These are phyloP conservation scores for Araneus ventricosus DNA, from an alignment of 1,140 invertebrate species.

Conservation along the genomic window DNA sequence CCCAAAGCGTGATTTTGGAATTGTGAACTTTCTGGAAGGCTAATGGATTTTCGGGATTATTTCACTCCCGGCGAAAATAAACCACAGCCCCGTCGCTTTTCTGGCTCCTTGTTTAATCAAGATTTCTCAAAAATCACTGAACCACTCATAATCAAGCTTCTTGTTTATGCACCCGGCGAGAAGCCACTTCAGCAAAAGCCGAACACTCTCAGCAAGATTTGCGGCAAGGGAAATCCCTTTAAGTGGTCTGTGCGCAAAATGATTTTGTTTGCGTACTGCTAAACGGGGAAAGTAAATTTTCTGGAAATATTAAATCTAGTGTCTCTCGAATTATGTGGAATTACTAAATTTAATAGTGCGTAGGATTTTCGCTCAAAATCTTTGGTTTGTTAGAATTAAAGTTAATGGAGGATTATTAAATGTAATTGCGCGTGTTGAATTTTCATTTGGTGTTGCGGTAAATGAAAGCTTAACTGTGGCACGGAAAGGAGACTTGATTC, in stretches of 20 bases:
- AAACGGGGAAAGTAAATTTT: not conserved
- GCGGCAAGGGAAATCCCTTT: not conserved
- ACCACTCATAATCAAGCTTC: conserved; percentile 14
- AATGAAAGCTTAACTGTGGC: too few species aligned
- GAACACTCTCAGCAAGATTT: not conserved
- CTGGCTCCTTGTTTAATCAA: conserved; percentile 8
- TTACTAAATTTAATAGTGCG: conserved; percentile 22
- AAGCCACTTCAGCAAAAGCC: conserved; percentile 11
- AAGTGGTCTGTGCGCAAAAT: not conserved
- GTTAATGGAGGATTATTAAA: too few species aligned
- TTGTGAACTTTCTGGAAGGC: not conserved
- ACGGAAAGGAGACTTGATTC: too few species aligned
- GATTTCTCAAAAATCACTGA: conserved; percentile 40
- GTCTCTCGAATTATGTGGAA: not conserved
- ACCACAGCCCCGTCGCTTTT: not conserved
- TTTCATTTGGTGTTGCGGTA: too few species aligned
- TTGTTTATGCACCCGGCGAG: not conserved
- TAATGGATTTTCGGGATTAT: conserved; percentile 19
- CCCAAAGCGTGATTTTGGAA: not conserved
- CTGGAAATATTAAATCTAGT: not conserved
- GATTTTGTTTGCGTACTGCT: not conserved
- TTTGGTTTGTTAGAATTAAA: not conserved
- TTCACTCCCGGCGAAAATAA: conserved; percentile 37
- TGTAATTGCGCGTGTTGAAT: too few species aligned
- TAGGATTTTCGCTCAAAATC: not conserved